Evolutionary conservation across 2,113 vertebrate species (phyloP).

Genomic region (Todiramphus chloris): DNA sequence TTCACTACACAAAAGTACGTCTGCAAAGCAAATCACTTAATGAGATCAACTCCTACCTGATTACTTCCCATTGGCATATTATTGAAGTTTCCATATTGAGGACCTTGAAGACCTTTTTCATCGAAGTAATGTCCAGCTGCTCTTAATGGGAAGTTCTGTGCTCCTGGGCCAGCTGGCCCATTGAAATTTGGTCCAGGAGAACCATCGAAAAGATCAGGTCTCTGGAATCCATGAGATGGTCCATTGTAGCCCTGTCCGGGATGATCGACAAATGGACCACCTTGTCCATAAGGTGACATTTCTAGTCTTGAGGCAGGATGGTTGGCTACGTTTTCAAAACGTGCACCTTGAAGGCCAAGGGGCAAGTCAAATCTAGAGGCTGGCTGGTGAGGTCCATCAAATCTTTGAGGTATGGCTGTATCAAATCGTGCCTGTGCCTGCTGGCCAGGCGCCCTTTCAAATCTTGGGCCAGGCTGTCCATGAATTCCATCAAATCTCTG

Average conservation of each 20-base stretch:
- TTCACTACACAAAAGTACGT: not conserved
- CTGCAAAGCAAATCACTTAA: not conserved
- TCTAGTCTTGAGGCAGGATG: slow-evolving; percentile 80
- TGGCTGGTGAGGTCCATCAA: slow-evolving; percentile 80
- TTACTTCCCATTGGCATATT: slow-evolving; percentile 73
- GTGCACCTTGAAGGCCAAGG: slow-evolving; percentile 75
- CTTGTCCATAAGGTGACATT: slow-evolving; percentile 75
- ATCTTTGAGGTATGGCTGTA: slow-evolving; percentile 78
- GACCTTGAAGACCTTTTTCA: slow-evolving; percentile 79
- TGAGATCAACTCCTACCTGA: slow-evolving; percentile 71
- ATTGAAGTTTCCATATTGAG: slow-evolving; percentile 77
- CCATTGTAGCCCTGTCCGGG: slow-evolving; percentile 79
- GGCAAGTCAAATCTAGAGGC: slow-evolving; percentile 78
- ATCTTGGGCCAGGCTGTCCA: slow-evolving; percentile 78
- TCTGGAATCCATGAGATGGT: slow-evolving; percentile 81
- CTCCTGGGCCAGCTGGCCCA: slow-evolving; percentile 77
- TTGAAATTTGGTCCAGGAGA: slow-evolving; percentile 83
- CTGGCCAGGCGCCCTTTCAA: slow-evolving; percentile 78
- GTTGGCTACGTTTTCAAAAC: slow-evolving; percentile 76
- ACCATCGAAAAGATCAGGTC: slow-evolving; percentile 79
- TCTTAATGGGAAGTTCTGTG: slow-evolving; percentile 77
- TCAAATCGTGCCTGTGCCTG: slow-evolving; percentile 81
- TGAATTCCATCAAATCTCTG: slow-evolving; percentile 84
- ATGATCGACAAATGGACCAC: slow-evolving; percentile 81
- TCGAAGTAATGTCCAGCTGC: slow-evolving; percentile 83